These are phyloP conservation scores for Mirza zaza DNA, from an alignment of 2,113 vertebrate species.

Conservation along the genomic window DNA sequence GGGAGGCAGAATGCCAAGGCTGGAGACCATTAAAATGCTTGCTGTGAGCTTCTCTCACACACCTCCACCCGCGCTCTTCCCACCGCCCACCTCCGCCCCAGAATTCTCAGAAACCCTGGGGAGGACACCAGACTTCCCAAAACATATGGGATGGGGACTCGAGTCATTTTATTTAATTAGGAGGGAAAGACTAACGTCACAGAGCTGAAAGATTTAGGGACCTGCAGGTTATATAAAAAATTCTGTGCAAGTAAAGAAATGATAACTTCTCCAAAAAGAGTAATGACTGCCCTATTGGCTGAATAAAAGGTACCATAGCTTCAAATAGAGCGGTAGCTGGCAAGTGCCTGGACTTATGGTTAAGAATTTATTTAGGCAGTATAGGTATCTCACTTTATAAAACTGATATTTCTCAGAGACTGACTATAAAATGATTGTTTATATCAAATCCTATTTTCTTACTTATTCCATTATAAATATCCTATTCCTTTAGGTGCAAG, in stretches of 20 bases:
- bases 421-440: background rate
- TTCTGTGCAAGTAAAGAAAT: background rate
- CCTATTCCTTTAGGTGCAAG: background rate
- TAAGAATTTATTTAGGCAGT: background rate
- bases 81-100: background rate
- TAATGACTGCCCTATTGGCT: background rate
- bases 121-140: background rate
- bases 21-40: background rate
- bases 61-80: background rate
- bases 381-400: background rate
- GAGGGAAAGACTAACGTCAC: background rate
- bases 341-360: background rate
- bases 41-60: background rate
- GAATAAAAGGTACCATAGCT: background rate
- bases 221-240: background rate
- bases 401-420: background rate
- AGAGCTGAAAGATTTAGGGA: background rate
- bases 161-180: background rate
- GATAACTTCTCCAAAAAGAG: background rate
- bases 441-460: background rate
- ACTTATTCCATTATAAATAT: background rate
- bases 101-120: background rate
- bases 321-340: background rate
- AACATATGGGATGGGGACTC: background rate
- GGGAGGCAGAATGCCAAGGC: background rate